These are phyloP conservation scores for Orthonychiurus folsomi DNA, from an alignment of 2,888 invertebrate species.

Conservation along the genomic window DNA sequence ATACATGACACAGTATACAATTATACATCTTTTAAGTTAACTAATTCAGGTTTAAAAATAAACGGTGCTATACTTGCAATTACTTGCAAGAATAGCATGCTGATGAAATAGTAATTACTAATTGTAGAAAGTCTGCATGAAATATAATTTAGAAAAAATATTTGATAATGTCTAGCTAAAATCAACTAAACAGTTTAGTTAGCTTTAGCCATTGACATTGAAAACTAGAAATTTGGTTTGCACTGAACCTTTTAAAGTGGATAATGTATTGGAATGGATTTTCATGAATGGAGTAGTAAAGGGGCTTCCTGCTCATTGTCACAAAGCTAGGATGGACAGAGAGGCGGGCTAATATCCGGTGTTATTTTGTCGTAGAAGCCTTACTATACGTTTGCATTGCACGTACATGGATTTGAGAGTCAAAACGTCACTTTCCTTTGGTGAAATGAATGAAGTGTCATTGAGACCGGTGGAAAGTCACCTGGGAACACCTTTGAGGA, in stretches of 20 bases:
- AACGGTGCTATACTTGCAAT: too few species aligned
- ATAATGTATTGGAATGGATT: neutral
- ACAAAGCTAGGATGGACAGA: neutral
- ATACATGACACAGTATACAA: too few species aligned
- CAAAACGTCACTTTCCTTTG: neutral
- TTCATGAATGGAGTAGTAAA: conserved; percentile 1
- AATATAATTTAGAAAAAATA: too few species aligned
- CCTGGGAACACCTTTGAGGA: conserved; percentile 7
- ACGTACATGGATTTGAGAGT: neutral
- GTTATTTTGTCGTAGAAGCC: neutral
- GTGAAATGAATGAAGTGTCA: conserved; percentile 4
- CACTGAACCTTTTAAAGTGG: too few species aligned
- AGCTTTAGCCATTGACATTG: neutral
- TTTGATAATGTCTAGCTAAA: too few species aligned
- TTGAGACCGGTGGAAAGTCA: conserved; percentile 8
- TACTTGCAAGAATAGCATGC: too few species aligned
- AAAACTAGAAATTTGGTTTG: too few species aligned
- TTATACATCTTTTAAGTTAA: too few species aligned
- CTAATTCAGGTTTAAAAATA: too few species aligned
- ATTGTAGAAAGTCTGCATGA: too few species aligned
- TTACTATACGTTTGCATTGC: neutral
- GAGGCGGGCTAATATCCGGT: conserved; percentile 8
- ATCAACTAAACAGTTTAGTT: too few species aligned
- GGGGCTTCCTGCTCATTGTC: conserved; percentile 10
- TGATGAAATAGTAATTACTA: too few species aligned